A percentile compares a stretch with the other conserved stretches of the same genome.
Evolutionary conservation across 2,113 vertebrate species (phyloP).

Genomic region (Pseudopipra pipra): DNA sequence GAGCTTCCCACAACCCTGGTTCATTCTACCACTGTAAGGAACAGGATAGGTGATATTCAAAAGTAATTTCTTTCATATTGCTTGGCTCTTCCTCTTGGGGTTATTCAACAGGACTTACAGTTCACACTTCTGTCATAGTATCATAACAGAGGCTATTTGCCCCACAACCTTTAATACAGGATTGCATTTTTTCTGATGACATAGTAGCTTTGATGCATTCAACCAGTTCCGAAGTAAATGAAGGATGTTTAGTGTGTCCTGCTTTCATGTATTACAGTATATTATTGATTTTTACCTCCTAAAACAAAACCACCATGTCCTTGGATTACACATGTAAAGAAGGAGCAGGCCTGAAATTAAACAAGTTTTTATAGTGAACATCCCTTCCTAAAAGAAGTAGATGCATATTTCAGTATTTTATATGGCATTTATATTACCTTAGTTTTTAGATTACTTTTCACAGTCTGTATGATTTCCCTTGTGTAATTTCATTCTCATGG

Average conservation of each 20-base stretch:
- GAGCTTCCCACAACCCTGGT: neutral
- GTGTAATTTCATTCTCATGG: neutral
- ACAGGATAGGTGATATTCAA: neutral
- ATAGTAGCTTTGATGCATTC: neutral
- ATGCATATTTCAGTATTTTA: neutral
- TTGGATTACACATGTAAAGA: neutral
- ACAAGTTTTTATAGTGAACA: neutral
- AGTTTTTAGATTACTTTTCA: neutral
- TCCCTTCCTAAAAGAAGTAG: neutral
- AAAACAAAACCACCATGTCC: neutral
- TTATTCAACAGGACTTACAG: neutral
- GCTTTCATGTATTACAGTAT: neutral
- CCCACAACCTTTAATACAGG: neutral
- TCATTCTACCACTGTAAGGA: neutral
- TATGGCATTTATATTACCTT: neutral
- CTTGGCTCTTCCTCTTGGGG: neutral
- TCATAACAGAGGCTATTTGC: neutral
- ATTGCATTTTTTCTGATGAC: neutral
- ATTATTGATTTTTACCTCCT: neutral
- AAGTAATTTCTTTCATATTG: neutral
- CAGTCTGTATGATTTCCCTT: neutral
- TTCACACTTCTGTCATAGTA: neutral
- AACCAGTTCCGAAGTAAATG: neutral
- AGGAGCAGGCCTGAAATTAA: neutral
- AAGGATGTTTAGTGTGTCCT: neutral